These are phyloP conservation scores for Botia kubotai DNA, from an alignment of 2,797 vertebrate species.

Conservation along the genomic window DNA sequence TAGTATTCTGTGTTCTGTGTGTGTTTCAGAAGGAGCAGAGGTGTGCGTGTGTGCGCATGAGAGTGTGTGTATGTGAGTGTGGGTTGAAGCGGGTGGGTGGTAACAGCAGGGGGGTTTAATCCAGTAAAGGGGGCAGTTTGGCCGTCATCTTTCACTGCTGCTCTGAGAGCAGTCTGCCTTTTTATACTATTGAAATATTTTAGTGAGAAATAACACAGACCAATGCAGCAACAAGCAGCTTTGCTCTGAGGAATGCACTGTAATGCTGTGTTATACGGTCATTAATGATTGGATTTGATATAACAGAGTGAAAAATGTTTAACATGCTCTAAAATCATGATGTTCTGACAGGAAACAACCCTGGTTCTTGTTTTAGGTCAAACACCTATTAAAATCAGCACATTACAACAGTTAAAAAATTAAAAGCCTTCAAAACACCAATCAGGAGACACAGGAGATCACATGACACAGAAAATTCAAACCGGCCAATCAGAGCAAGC, in stretches of 20 bases:
- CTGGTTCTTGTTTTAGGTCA: conserved; percentile 70
- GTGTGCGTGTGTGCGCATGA: background rate
- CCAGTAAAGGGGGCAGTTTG: too few relatives aligned
- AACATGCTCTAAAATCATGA: background rate
- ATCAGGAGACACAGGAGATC: conserved; percentile 58
- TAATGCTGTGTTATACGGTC: background rate
- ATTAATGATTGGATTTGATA: background rate
- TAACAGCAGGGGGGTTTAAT: too few relatives aligned
- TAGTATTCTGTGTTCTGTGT: background rate
- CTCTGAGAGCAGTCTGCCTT: conserved; percentile 79
- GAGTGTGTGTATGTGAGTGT: background rate
- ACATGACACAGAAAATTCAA: conserved; percentile 61
- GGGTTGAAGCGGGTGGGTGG: background rate
- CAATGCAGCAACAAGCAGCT: background rate
- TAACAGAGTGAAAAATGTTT: conserved; percentile 53
- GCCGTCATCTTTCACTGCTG: conserved; percentile 71
- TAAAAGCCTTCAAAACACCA: conserved; percentile 59
- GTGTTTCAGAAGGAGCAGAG: background rate
- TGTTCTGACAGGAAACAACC: conserved; percentile 54
- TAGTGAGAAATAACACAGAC: conserved; percentile 31
- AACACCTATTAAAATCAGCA: conserved; percentile 78
- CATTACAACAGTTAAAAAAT: conserved; percentile 59
- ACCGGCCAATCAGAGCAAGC: conserved; percentile 55
- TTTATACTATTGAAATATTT: conserved; percentile 41
- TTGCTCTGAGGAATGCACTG: background rate